Evolutionary conservation across 1,140 invertebrate genomes (phyloP), one percentile per base, ranked within the genome.

Genomic region (Uloborus diversus): DNA sequence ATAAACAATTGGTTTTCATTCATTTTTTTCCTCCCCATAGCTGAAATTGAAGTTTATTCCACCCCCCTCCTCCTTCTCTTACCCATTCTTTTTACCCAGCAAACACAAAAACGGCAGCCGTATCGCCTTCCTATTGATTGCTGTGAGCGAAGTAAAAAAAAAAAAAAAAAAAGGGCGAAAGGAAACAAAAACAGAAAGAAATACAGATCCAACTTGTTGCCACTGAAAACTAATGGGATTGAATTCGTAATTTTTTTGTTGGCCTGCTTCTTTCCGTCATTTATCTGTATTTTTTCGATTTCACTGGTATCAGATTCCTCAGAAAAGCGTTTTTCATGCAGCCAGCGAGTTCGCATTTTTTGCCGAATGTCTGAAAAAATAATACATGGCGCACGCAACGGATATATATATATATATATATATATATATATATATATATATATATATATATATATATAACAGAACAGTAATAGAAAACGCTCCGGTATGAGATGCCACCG

Each of bases 141-240:
- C 56, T n/a, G 56, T 27, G 23, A 59, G 23, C 14, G 25, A 28
- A 59, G 25, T 9, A 27, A 23, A 9, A 27, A 25, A 59, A 28
- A 59, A 59, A 28, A 59, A 59, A 27, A 28, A 28, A 25, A 28
- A 59, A 25, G 23, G 30, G 30, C 11, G 23, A 28, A 17, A 33
- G 25, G 27, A 59, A 59, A 7, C n/a, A 59, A 59, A 28, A 59
- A 59, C 13, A 28, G 56, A 14, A 27, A n/a, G 27, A 23, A 59
- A 59, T 59, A 59, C 56, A 59, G 27, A 59, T 59, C 56, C 56
- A 59, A 59, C 56, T 59, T 59, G 56, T 59, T 59, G 56, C 56
- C 56, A 59, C 56, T 59, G 56, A 23, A 59, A 59, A 59, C 56
- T 59, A 59, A 59, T 59, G 56, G 56, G 56, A 59, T 59, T 59